Base-by-base conservation (phyloP, 1,140 invertebrate genomes). In the Bombyx mandarina region DNA sequence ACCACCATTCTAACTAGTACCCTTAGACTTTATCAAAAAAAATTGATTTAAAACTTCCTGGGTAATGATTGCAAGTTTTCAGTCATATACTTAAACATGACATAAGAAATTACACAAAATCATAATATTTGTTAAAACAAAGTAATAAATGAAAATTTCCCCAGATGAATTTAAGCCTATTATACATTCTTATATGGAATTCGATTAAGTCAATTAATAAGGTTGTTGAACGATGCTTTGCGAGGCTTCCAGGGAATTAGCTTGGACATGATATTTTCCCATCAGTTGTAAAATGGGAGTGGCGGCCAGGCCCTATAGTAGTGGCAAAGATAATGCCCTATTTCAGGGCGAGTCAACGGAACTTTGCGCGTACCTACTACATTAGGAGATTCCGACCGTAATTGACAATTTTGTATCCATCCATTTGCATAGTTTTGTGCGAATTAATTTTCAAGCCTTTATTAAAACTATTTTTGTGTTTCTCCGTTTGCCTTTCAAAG, bases 261-360 rank as follows among this genome's bases (percentile, higher is more conserved):
- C 50, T 61, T 55, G 26, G 54, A 61, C 65, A 62, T 62, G 62
- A 67, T 62, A 67, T 62, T 67, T 61, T 45, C 43, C 65, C 65
- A 67, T 67, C 62, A 67, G 57, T 57, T 60, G 65, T 67, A 62
- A 63, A 60, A 26, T 62, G 64, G 65, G 65, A 43, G 65, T 54
- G 65, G 62, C 50, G 53, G 58, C 65, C 65, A 43, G 54, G 57
- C 62, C 62, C 60, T 55, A 1, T 35, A 8, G 50, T 48, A 55
- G 57, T 53, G 42, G 8, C 52, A 55, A 58, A 58, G 56, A 62
- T 62, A 62, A 62, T 59, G 52, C 55, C 49, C 60, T 61, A 54
- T 63, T 67, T 63, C 47, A 53, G 45, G 56, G 49, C 43, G 60
- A 62, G 62, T 62, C 62, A 60, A 67, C 43, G 59, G 8, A 50